A percentile compares a stretch with the other conserved stretches of the same genome.
These are phyloP conservation scores for Phenganax subtilis DNA, from an alignment of 92 coral and sea anemone genomes.

Conservation along the genomic window DNA sequence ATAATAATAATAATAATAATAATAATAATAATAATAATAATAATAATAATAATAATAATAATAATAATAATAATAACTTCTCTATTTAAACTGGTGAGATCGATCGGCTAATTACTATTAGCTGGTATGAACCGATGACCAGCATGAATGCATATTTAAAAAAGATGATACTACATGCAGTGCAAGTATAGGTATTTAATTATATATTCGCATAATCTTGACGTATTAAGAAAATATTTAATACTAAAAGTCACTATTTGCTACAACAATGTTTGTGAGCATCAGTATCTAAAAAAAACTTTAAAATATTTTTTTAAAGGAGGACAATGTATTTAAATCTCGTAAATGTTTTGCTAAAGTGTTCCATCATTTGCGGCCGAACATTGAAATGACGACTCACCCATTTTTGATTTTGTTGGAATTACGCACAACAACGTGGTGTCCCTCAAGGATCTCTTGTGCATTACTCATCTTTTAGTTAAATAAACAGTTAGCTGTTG, in stretches of 20 bases:
- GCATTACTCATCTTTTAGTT: conserved; percentile 33
- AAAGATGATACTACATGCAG: background rate
- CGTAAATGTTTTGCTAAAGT: conserved; percentile 38
- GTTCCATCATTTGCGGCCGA: conserved; percentile 46
- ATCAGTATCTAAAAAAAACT: conserved; percentile 26
- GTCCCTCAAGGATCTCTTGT: conserved; percentile 34
- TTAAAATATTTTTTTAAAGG: conserved; percentile 21
- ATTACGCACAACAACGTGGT: conserved; percentile 31
- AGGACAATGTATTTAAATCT: conserved; percentile 13
- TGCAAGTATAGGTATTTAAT: background rate
- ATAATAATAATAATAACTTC: no score
- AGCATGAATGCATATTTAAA: background rate
- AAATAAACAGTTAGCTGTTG: conserved; percentile 32
- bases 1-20: no score
- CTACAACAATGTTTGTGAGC: conserved; percentile 10
- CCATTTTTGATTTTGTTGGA: conserved; percentile 21
- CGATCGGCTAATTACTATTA: background rate
- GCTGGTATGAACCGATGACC: conserved; percentile 17
- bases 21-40: no score
- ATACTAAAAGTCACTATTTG: conserved; percentile 16
- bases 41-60: no score
- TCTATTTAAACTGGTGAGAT: no score
- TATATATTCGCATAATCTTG: conserved; percentile 1
- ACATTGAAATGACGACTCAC: conserved; percentile 41
- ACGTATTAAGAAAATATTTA: background rate